Evolutionary conservation across 1,140 invertebrate species (phyloP).

Genomic region (Drosophila navojoa): DNA sequence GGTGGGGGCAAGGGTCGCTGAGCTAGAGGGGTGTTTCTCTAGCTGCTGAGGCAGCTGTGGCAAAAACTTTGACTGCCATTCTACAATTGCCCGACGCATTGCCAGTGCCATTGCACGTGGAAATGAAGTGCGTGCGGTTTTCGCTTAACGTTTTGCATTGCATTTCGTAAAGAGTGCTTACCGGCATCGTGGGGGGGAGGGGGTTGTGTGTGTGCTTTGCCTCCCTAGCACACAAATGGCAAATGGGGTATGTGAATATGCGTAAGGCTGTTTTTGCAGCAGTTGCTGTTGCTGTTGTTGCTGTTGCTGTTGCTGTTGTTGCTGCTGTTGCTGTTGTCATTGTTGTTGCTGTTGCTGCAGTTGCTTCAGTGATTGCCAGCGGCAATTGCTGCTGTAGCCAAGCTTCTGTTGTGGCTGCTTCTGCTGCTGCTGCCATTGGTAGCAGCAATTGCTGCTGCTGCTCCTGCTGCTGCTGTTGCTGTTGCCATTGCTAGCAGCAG

Average conservation of each 20-base stretch:
- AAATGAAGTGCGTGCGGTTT: conserved; percentile 56
- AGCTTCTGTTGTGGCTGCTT: no score
- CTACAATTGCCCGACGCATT: conserved; percentile 40
- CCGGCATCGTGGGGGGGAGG: no score
- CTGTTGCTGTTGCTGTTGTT: no score
- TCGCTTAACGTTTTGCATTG: conserved; percentile 43
- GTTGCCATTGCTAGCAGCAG: no score
- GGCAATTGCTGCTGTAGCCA: no score
- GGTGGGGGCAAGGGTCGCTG: not conserved
- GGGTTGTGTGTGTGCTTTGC: no score
- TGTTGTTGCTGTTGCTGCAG: no score
- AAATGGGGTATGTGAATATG: conserved; percentile 75
- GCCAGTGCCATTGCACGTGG: conserved; percentile 38
- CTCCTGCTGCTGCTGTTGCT: no score
- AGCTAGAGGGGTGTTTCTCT: not conserved
- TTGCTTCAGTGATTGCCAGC: no score
- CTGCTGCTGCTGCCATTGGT: no score
- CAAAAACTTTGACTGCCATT: conserved; percentile 51
- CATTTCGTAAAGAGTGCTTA: conserved; percentile 1
- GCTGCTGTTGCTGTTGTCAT: no score
- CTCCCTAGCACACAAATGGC: not conserved
- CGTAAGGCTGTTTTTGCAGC: conserved; percentile 51
- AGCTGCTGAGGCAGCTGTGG: conserved; percentile 27
- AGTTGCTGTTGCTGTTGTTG: conserved; percentile 11
- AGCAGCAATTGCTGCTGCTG: no score